Evolutionary conservation across 2,113 vertebrate genomes (phyloP).

Genomic region (Laticauda laticaudata): DNA sequence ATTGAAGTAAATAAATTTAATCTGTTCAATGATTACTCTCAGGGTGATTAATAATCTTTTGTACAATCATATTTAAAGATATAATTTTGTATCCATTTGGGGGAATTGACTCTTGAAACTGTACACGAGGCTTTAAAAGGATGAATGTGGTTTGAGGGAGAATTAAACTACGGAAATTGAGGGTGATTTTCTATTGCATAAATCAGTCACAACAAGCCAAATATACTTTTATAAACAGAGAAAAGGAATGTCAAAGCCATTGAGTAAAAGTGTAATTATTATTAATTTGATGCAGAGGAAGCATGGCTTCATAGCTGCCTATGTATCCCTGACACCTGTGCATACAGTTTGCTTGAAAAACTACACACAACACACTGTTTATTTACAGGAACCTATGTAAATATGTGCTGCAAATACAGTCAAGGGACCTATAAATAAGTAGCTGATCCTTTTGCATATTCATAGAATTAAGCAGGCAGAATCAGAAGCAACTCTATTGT

Average conservation of each 20-base stretch:
- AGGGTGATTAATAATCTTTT: not conserved
- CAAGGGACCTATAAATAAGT: not conserved
- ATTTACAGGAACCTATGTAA: not conserved
- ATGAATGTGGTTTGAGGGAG: not conserved
- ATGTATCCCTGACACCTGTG: not conserved
- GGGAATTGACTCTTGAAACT: not conserved
- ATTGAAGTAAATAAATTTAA: not conserved
- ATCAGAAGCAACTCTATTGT: not conserved
- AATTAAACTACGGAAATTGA: not conserved
- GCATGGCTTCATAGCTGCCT: not conserved
- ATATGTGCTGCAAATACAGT: not conserved
- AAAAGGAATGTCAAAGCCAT: not conserved
- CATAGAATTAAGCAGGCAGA: not conserved
- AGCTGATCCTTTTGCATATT: not conserved
- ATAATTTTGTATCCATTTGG: not conserved
- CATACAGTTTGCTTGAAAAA: not conserved
- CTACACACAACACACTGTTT: not conserved
- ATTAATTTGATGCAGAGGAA: not conserved
- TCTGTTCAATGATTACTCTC: not conserved
- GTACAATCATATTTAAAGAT: not conserved
- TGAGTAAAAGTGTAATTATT: not conserved
- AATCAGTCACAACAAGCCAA: not conserved
- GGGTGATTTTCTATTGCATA: not conserved
- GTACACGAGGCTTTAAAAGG: not conserved
- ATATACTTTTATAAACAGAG: not conserved